These are phyloP conservation scores for Muscina levida DNA, from an alignment of 2,888 invertebrate genomes.

Conservation along the genomic window DNA sequence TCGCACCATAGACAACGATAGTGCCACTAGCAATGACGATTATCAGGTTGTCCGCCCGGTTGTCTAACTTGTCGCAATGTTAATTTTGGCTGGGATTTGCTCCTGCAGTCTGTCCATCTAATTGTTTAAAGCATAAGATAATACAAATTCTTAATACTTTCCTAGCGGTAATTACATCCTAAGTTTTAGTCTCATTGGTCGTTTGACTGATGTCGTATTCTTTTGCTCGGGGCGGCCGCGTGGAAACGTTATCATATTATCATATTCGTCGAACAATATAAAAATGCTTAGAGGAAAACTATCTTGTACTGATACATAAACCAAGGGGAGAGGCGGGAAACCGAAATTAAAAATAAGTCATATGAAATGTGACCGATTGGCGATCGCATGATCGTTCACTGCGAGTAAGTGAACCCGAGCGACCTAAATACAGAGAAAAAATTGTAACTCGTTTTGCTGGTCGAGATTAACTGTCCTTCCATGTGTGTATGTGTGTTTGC, in stretches of 20 bases:
- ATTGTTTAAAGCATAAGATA: conserved; percentile 66
- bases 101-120: conserved; percentile 32
- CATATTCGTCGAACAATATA: conserved; percentile 1
- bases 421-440: conserved; percentile 54
- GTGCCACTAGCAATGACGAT: not conserved
- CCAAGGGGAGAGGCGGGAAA: not conserved
- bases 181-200: too few relatives aligned
- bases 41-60: not conserved
- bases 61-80: conserved; percentile 25
- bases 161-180: conserved; percentile 64
- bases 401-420: conserved; percentile 51
- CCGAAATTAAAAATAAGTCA: conserved; percentile 7
- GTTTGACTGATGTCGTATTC: conserved; percentile 10
- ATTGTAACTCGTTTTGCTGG: conserved; percentile 60
- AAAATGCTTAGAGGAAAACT: not conserved
- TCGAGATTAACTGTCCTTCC: conserved; percentile 7
- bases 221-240: conserved; percentile 21
- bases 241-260: conserved; percentile 47
- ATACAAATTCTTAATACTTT: conserved; percentile 62
- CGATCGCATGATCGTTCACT: not conserved
- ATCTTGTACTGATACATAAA: not conserved
- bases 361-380: not conserved
- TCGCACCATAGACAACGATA: not conserved
- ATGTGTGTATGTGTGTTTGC: not conserved
- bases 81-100: not conserved